phyloP scores from a whole-genome alignment of 1,140 invertebrate species.

The Drosophila baimaii region DNA sequence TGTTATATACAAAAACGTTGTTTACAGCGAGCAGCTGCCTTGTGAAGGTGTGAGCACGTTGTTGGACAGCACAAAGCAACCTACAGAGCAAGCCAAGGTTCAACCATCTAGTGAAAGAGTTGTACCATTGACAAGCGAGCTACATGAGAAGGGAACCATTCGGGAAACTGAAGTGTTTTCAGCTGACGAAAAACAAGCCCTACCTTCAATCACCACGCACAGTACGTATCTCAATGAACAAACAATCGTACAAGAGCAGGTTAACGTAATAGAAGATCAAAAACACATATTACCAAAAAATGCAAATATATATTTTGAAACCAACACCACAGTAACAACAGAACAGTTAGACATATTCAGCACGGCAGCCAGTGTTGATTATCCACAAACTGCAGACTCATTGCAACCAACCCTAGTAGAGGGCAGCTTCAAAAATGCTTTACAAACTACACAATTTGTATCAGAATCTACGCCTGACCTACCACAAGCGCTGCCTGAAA shows the following conservation, averaged over 20 bases:
- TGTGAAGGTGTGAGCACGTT: slow-evolving; percentile 68
- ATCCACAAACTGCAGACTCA: slow-evolving; percentile 6
- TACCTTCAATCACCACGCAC: slow-evolving; percentile 37
- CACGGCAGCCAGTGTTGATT: slow-evolving; percentile 2
- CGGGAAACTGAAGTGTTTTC: slow-evolving; percentile 13
- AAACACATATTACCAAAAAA: slow-evolving; percentile 19
- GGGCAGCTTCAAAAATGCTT: slow-evolving; percentile 21
- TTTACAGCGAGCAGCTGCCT: slow-evolving; percentile 68
- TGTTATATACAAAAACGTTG: slow-evolving; percentile 51
- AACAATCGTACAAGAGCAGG: slow-evolving; percentile 51
- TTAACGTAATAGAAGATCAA: slow-evolving; percentile 19
- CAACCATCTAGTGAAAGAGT: slow-evolving; percentile 16
- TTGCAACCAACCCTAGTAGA: slow-evolving; percentile 24
- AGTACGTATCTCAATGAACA: slow-evolving; percentile 61
- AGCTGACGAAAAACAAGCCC: slow-evolving; percentile 24
- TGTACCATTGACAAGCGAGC: slow-evolving; percentile 43
- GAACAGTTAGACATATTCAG: slow-evolving; percentile 39
- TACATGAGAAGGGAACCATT: slow-evolving; percentile 42
- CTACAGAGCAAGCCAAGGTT: slow-evolving; percentile 41
- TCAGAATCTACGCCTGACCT: slow-evolving; percentile 21
- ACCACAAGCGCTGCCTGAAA: slow-evolving; percentile 15
- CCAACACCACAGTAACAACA: slow-evolving; percentile 31
- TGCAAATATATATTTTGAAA: slow-evolving; percentile 41
- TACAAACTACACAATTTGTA: slow-evolving; percentile 35
- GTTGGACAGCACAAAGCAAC: slow-evolving; percentile 48